phyloP scores from a whole-genome alignment of 2,888 invertebrate genomes.

The Mongoloraphidia duomilia region DNA sequence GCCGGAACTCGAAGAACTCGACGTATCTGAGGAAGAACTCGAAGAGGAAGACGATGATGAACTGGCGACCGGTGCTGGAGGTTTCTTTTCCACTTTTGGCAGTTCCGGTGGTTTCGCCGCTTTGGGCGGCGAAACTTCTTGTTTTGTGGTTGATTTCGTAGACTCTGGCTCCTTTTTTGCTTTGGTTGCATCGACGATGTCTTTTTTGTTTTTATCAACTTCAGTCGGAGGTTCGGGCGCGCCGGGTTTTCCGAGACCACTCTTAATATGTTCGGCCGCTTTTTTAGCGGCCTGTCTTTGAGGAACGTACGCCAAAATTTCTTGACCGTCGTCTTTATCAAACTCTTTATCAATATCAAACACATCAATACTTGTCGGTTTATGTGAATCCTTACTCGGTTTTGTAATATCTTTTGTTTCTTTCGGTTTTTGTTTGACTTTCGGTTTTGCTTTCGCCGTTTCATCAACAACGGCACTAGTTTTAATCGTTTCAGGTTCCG shows the following conservation, averaged over 20 bases:
- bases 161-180: conserved; percentile 16
- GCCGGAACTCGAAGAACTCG: conserved; percentile 38
- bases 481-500: conserved; percentile 10
- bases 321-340: conserved; percentile 40
- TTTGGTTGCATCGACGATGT: conserved; percentile 11
- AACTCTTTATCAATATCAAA: conserved; percentile 47
- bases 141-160: conserved; percentile 15
- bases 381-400: conserved; percentile 11
- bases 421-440: conserved; percentile 20
- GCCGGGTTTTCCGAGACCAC: conserved; percentile 49
- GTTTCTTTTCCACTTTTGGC: neutral
- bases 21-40: conserved; percentile 32
- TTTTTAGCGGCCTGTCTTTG: conserved; percentile 85
- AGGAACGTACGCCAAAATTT: conserved; percentile 69
- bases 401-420: conserved; percentile 16
- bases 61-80: conserved; percentile 15
- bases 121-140: conserved; percentile 11
- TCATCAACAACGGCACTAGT: conserved; percentile 13
- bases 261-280: conserved; percentile 80
- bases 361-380: conserved; percentile 29
- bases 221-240: conserved; percentile 22
- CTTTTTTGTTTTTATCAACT: conserved; percentile 23
- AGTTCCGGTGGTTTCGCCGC: neutral
- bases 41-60: conserved; percentile 31
- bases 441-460: conserved; percentile 11